phyloP scores from a whole-genome alignment of 2,888 invertebrate species.

The Neocrepidodera transversa region DNA sequence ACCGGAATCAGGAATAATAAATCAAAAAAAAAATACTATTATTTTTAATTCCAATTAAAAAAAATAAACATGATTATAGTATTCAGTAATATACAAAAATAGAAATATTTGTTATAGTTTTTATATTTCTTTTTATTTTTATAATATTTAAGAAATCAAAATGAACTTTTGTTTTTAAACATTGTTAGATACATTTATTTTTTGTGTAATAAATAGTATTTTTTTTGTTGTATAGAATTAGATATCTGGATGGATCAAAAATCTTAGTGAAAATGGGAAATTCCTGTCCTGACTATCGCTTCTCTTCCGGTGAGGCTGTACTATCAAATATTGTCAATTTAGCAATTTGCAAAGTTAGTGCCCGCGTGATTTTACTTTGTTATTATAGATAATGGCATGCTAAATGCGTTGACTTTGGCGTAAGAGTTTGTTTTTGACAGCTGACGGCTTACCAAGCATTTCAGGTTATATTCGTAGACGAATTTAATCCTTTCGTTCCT shows the following conservation, averaged over 20 bases:
- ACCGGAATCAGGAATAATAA: neutral
- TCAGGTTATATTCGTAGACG: conserved; percentile 36
- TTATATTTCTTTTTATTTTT: too few relatives aligned
- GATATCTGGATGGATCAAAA: too few relatives aligned
- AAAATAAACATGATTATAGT: too few relatives aligned
- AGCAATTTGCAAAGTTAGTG: conserved; percentile 59
- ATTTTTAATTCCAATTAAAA: too few relatives aligned
- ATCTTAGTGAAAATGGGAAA: neutral
- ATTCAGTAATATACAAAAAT: too few relatives aligned
- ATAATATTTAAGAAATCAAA: too few relatives aligned
- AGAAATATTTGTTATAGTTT: too few relatives aligned
- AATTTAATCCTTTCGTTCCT: conserved; percentile 31
- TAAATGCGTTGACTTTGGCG: conserved; percentile 59
- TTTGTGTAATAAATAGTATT: too few relatives aligned
- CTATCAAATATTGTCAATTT: conserved; percentile 62
- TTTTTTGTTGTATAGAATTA: too few relatives aligned
- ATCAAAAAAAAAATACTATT: too few relatives aligned
- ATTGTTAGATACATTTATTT: too few relatives aligned
- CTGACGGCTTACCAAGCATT: conserved; percentile 54
- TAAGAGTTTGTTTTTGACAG: conserved; percentile 59
- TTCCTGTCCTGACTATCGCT: conserved; percentile 11
- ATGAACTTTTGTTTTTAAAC: too few relatives aligned
- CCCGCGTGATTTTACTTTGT: conserved; percentile 56
- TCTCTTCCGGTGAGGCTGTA: conserved; percentile 16
- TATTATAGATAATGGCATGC: conserved; percentile 60